A percentile compares a stretch with the other conserved stretches of the same genome.
phyloP scores from a whole-genome alignment of 1,140 invertebrate genomes.

The Brachionus koreanus region DNA sequence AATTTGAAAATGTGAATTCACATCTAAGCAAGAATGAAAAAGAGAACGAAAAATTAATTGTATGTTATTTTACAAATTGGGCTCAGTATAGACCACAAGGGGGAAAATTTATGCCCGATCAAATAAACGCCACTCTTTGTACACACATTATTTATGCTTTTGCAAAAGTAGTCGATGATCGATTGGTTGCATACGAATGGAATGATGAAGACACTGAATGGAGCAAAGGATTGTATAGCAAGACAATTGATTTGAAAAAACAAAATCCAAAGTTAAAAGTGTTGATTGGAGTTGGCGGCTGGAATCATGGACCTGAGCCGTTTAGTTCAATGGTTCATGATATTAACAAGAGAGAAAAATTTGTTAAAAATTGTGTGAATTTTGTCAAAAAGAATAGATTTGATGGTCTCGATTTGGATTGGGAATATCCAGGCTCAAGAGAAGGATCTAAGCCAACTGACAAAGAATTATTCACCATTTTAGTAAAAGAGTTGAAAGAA shows the following conservation, averaged over 20 bases:
- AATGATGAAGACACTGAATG: constrained; percentile 65
- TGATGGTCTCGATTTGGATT: constrained; percentile 49
- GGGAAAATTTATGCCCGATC: constrained; percentile 78
- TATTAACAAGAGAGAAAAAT: constrained; percentile 56
- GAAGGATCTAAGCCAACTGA: constrained; percentile 47
- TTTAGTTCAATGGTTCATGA: constrained; percentile 72
- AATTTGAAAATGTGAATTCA: too few species aligned
- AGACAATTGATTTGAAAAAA: constrained; percentile 19
- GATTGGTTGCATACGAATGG: constrained; percentile 77
- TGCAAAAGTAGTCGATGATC: constrained; percentile 70
- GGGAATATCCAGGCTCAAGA: constrained; percentile 49
- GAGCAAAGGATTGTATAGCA: constrained; percentile 24
- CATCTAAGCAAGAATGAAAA: too few species aligned
- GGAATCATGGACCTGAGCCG: constrained; percentile 74
- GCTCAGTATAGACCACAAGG: constrained; percentile 77
- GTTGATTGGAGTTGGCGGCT: constrained; percentile 77
- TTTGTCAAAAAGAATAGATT: constrained; percentile 60
- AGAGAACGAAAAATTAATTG: neutral
- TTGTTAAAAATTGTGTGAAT: constrained; percentile 43
- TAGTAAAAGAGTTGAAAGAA: constrained; percentile 1
- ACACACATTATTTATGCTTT: constrained; percentile 92
- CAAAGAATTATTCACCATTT: constrained; percentile 6
- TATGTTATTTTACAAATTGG: constrained; percentile 92
- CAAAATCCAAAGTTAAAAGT: constrained; percentile 68
- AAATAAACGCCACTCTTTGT: constrained; percentile 77